Base-by-base conservation (phyloP, 2,797 vertebrate genomes). In the Leucoraja ocellata region DNA sequence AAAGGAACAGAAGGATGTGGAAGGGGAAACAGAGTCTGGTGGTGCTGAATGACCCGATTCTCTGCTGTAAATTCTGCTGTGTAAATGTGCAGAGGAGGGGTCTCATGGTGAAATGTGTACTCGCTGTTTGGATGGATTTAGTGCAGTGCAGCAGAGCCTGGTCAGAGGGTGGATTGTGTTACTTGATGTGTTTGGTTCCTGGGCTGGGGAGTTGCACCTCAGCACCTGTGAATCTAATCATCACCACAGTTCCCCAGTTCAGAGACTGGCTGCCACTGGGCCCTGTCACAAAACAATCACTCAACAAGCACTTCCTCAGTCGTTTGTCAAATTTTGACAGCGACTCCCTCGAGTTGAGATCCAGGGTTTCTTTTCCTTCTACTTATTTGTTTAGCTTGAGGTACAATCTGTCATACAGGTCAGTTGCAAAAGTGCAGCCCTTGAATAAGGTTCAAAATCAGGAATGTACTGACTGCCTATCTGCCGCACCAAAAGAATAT, bases 251-350 rank as follows among this genome's bases (percentile, higher is more conserved):
- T 54, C 90, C 90, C 74, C 46, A 14, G 25, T 71, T 92, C 90
- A 74, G n/a, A 28, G 71, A 16, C 39, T 58, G 90, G 39, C 90
- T 92, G 90, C 71, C 90, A 76, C 71, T 54, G 71, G 71, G 71
- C 23, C 46, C 90, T 58, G 90, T 92, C 90, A 91, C 36, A 74
- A 91, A 91, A 28, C 90, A 73, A 91, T 91, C 90, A 76, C 68
- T 92, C 90, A 92, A 74, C 90, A n/a, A 16, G 23, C 90, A 92
- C 90, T 92, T 92, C 90, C 90, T 92, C 73, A 54, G 68, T 76
- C 90, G 76, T 92, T 92, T 76, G 46, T 92, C 90, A 92, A 76
- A 92, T n/a, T 74, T 21, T 92, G 90, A 54, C 90, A 92, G 90
- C 71, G 54, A 71, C 71, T 92, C 90, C 71, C 90, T 2, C 28